Evolutionary conservation across 1,140 invertebrate genomes (phyloP).

Genomic region (Odontomachus brunneus): DNA sequence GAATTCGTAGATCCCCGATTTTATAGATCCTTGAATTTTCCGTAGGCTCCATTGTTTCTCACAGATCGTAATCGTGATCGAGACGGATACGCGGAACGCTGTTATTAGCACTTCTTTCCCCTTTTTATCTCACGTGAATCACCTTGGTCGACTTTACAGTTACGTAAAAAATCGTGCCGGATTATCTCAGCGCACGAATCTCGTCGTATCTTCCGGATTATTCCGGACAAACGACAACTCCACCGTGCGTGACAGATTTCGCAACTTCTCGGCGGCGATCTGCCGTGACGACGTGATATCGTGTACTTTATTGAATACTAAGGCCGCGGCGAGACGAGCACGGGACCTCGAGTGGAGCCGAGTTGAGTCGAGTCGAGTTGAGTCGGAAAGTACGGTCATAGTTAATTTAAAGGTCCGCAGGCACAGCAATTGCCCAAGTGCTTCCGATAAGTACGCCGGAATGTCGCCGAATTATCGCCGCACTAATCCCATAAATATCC

Average conservation of each 20-base stretch:
- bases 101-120: too few species aligned
- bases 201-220: neutral
- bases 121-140: neutral
- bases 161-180: slow-evolving; percentile 13
- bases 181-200: neutral
- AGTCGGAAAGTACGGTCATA: neutral
- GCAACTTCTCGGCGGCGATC: neutral
- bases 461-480: slow-evolving; percentile 51
- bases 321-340: neutral
- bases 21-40: neutral
- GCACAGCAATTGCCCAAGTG: slow-evolving; percentile 52
- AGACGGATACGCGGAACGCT: neutral
- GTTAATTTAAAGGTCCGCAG: slow-evolving; percentile 20
- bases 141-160: slow-evolving; percentile 4
- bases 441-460: slow-evolving; percentile 42
- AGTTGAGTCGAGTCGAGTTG: too few species aligned
- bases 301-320: neutral
- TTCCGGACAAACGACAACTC: neutral
- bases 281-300: neutral
- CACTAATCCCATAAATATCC: slow-evolving; percentile 62
- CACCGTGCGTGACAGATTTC: slow-evolving; percentile 13
- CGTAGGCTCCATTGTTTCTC: neutral
- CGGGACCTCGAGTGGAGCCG: too few species aligned
- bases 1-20: slow-evolving; percentile 24
- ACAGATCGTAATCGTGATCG: neutral